Evolutionary conservation across 1,140 invertebrate species (phyloP), one percentile per base, ranked within the genome.

Genomic region (Drosophila teissieri): DNA sequence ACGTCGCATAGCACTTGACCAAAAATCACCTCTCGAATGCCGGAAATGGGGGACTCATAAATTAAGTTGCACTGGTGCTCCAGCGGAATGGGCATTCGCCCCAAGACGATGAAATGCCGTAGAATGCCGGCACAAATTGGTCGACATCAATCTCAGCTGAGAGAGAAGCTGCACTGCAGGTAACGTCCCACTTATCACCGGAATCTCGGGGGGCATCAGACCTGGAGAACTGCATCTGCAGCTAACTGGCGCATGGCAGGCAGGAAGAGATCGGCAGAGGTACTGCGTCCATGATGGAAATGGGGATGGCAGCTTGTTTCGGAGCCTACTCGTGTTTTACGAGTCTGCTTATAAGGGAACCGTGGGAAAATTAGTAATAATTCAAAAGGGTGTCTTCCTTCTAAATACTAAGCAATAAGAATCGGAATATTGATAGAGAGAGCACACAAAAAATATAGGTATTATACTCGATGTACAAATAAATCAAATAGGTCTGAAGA

Each of bases 41-140:
- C 45, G 10, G 39, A 42, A 17, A 45, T 36, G 45, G 39, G 60
- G 56, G 68, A 24, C 42, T 61, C 73, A 75, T 88, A 89, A 89
- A 88, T 88, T 89, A 46, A 61, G 68, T 55, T 40, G 70, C 75
- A 36, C 22, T 69, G 67, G 65, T 86, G 81, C 45, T 74, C 57
- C 63, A 12, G 44, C 46, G 44, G 54, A 58, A 75, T 53, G 53
- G 67, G 56, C 65, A 76, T 79, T 78, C 36, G 58, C 24, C 49
- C 58, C 61, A 86, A 78, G 62, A 70, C 76, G 80, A 88, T 83
- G 73, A 80, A 83, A 84, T 89, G 84, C 84, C 80, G 77, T 49
- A 65, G 68, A 80, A 78, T 74, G 60, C 69, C 68, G 61, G 51
- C 77, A 84, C 70, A 89, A 88, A 89, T 89, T 89, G 84, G 73